Base-by-base conservation (phyloP, 2,797 vertebrate genomes). In the Melanotaenia nigrans region DNA sequence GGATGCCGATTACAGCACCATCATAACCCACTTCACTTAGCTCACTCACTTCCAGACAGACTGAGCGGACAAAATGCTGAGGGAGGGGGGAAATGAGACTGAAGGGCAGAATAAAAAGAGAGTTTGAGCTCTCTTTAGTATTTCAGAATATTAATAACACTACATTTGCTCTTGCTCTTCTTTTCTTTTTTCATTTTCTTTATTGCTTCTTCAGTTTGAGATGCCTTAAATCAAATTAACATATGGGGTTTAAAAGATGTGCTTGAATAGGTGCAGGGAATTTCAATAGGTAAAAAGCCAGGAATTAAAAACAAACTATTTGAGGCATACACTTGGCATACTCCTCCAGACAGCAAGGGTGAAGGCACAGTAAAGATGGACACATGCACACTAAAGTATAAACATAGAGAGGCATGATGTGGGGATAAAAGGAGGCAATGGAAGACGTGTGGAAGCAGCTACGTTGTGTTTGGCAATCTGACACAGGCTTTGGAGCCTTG, bases 1-100 rank as follows among this genome's bases (percentile, higher is more conserved):
- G 90, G 92, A 93, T 93, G 91, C 90, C 91, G 92, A 93, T 93
- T 93, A 94, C 88, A 88, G 90, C 79, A 66, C 91, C 93, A 93
- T 93, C 92, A 92, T 93, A 93, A 91, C 91, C 85, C 86, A 85
- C 86, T 93, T 88, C 92, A 92, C 91, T 93, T 91, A 93, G 91
- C 90, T 87, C 89, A 84, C 90, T 90, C 85, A 86, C 90, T 90
- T 90, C 91, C 90, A 77, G 86, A 81, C 87, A 88, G 88, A 87
- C 76, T 45, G 84, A 84, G 74, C 87, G 79, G 85, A 88, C 80
- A 86, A 88, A 91, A 88, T 88, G 83, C 68, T 76, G 78, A 75
- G 69, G 78, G 76, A 71, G 73, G 63, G 66, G 72, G 69, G 72
- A 40, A 54, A 73, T 64, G 38, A 49, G 51, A 45, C 49, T 66